These are phyloP conservation scores for Pheosia gnoma DNA, from an alignment of 2,888 invertebrate genomes.

Conservation along the genomic window DNA sequence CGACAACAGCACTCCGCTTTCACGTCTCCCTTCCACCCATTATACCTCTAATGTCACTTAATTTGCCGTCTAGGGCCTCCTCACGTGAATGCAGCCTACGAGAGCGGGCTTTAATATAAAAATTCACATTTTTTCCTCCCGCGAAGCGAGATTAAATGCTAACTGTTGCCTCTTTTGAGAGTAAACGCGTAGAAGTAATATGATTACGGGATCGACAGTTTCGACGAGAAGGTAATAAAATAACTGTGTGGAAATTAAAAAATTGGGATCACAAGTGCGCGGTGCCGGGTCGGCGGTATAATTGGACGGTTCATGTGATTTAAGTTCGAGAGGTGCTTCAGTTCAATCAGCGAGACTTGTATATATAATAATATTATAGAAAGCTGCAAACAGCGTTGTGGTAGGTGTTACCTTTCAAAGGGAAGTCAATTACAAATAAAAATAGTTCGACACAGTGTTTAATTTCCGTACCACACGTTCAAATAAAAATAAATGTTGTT, in stretches of 20 bases:
- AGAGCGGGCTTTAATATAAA: constrained; percentile 79
- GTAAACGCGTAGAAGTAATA: constrained; percentile 79
- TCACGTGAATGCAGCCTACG: constrained; percentile 78
- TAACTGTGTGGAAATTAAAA: constrained; percentile 54
- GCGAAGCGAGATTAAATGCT: constrained; percentile 67
- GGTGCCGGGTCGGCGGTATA: constrained; percentile 21
- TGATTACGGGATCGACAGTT: constrained; percentile 71
- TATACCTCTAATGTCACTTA: constrained; percentile 82
- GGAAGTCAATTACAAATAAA: constrained; percentile 8
- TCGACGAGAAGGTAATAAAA: constrained; percentile 63
- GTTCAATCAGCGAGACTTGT: constrained; percentile 18
- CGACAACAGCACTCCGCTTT: constrained; percentile 72
- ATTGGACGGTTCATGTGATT: constrained; percentile 25
- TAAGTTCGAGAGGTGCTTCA: constrained; percentile 33
- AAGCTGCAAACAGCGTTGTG: constrained; percentile 10
- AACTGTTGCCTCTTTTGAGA: constrained; percentile 78
- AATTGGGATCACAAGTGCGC: constrained; percentile 44
- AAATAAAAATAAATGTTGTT: too few relatives aligned
- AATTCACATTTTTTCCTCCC: constrained; percentile 68
- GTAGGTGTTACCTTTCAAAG: constrained; percentile 2
- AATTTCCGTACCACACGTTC: too few relatives aligned
- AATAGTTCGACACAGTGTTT: background rate
- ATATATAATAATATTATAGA: constrained; percentile 13
- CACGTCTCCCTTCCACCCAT: constrained; percentile 74
- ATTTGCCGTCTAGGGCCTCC: constrained; percentile 81